Base-by-base conservation (phyloP, 2,888 invertebrate genomes). In the Rotaria socialis region DNA sequence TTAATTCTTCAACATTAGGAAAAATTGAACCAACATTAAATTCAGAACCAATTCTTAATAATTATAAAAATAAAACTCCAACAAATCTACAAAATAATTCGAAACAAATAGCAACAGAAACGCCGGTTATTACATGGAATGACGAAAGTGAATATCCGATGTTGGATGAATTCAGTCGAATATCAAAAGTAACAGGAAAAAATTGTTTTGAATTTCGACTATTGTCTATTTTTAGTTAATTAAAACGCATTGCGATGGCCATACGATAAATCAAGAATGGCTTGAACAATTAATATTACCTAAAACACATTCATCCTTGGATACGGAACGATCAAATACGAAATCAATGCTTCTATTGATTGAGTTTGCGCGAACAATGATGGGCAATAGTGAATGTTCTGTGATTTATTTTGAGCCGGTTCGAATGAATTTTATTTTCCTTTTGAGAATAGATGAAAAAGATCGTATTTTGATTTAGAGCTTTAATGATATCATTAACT, bases 241-340 rank as follows among this genome's bases (percentile, higher is more conserved):
- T 0, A 97, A 97, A 91, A 96, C 96, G 90, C 96, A 97, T 90
- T 93, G 95, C 86, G 95, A 96, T 91, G 97, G 97, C 22, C 96
- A 96, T 90, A 95, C 99, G 92, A 94, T 95, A 56, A 95, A 96
- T 92, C 94, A 97, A 85, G 97, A 97, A 92, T 99, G 98, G 98
- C 92, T 99, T 88, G 98, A 99, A 91, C 93, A 97, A 87, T 92
- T 98, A 86, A 96, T 97, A 5, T 97, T 98, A 91, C 93, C 96
- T 85, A 96, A 97, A 92, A 95, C 98, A 87, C 97, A 97, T 92
- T 93, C 95, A 91, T 96, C 97, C 85, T 96, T 96, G 90, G 96
- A 97, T 90, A 94, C 94, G 88, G 96, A 97, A 90, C 97, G 97
- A 90, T 93, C 95, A 85, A 94, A 94, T 89, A 96, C 97, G 0